Conservation (phyloP, 2,888 invertebrate species). For the Agrochola circellaris region DNA sequence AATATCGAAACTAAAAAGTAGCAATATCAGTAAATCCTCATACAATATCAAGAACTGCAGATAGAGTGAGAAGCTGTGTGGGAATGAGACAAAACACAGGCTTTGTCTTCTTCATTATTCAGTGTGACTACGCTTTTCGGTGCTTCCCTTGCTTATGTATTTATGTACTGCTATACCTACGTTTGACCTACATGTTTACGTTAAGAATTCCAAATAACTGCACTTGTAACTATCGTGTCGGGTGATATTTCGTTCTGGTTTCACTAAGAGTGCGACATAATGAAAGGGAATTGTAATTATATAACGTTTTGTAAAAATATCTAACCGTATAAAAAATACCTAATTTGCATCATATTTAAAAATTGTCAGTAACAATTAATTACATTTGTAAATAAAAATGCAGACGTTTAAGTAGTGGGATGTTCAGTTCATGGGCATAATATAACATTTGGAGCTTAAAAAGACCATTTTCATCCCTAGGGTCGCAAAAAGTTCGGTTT, state of each 20-base stretch:
- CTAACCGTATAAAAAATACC: not conserved
- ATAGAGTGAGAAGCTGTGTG: conserved; percentile 59
- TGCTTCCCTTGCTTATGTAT: conserved; percentile 70
- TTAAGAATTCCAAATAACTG: conserved; percentile 33
- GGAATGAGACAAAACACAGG: conserved; percentile 64
- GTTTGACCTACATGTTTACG: conserved; percentile 59
- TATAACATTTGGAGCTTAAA: not conserved
- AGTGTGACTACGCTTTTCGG: conserved; percentile 75
- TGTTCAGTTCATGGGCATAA: not conserved
- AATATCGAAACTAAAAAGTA: conserved; percentile 24
- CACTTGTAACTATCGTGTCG: conserved; percentile 27
- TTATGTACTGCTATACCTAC: conserved; percentile 54
- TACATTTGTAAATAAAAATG: not conserved
- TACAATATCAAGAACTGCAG: conserved; percentile 40
- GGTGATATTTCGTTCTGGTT: not conserved
- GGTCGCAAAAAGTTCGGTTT: conserved; percentile 21
- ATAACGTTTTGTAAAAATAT: not conserved
- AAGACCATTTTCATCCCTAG: conserved; percentile 13
- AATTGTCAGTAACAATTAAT: not conserved
- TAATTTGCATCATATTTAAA: not conserved
- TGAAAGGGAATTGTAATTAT: not conserved
- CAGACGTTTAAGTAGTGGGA: not conserved
- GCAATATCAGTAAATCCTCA: conserved; percentile 29
- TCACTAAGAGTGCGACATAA: not conserved
- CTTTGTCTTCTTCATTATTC: conserved; percentile 79